Evolutionary conservation across 2,888 invertebrate species (phyloP).

Genomic region (Ormyrus labotus): DNA sequence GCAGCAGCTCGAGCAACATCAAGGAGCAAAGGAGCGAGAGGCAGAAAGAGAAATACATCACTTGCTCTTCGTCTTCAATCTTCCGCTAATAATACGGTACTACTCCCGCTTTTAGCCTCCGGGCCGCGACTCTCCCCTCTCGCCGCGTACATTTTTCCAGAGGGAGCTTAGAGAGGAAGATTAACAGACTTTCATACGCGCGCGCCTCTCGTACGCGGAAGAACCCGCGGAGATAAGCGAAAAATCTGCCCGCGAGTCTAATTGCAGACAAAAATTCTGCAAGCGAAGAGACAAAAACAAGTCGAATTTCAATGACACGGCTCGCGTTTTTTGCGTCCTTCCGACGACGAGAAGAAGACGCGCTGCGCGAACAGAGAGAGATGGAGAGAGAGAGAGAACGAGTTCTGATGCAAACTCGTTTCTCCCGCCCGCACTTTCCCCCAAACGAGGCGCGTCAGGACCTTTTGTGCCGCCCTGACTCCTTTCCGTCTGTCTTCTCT

Average conservation of each 20-base stretch:
- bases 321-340: constrained; percentile 36
- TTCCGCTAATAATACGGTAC: constrained; percentile 38
- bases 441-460: constrained; percentile 34
- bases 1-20: no score
- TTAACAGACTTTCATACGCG: no score
- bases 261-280: no score
- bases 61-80: constrained; percentile 25
- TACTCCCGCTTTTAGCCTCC: not conserved
- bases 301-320: constrained; percentile 53
- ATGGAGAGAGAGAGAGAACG: constrained; percentile 18
- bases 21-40: no score
- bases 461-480: constrained; percentile 24
- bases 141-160: no score
- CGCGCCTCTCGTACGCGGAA: no score
- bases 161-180: no score
- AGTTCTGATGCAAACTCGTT: constrained; percentile 53
- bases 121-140: not conserved
- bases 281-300: constrained; percentile 40
- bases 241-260: no score
- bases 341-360: constrained; percentile 12
- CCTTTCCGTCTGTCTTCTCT: constrained; percentile 30
- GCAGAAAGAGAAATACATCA: not conserved
- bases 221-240: no score
- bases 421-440: constrained; percentile 55
- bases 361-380: constrained; percentile 22